A percentile compares a stretch with the other conserved stretches of the same genome.
Conservation (phyloP, 2,888 invertebrate species). For the Myopa testacea region DNA sequence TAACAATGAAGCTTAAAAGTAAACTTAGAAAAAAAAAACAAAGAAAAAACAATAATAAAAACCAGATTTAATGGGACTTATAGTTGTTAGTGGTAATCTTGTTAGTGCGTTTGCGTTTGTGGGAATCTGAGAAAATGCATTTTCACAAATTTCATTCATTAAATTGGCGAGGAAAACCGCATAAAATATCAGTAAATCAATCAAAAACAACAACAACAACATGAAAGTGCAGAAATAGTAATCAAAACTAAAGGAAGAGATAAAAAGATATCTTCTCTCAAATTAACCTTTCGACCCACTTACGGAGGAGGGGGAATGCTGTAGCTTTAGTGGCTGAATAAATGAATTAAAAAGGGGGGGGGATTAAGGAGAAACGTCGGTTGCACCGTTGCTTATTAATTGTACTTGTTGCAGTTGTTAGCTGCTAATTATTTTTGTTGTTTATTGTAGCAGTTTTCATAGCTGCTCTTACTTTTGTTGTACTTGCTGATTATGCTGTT, state of each 20-base stretch:
- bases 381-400: neutral
- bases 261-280: neutral
- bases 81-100: no score
- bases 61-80: no score
- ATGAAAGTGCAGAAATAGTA: neutral
- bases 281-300: conserved; percentile 1
- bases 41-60: no score
- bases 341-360: neutral
- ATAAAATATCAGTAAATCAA: neutral
- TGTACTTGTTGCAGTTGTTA: no score
- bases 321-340: neutral
- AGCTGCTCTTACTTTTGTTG: no score
- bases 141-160: conserved; percentile 9
- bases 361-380: neutral
- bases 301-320: no score
- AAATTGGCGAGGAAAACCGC: neutral
- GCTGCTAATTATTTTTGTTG: no score
- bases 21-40: no score
- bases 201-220: neutral
- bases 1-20: no score
- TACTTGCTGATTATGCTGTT: no score
- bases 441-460: no score
- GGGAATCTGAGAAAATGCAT: neutral
- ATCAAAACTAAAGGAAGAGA: neutral
- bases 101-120: neutral